These are phyloP conservation scores for Porites australiensis DNA, from an alignment of 64 coral and sea anemone species.

Conservation along the genomic window DNA sequence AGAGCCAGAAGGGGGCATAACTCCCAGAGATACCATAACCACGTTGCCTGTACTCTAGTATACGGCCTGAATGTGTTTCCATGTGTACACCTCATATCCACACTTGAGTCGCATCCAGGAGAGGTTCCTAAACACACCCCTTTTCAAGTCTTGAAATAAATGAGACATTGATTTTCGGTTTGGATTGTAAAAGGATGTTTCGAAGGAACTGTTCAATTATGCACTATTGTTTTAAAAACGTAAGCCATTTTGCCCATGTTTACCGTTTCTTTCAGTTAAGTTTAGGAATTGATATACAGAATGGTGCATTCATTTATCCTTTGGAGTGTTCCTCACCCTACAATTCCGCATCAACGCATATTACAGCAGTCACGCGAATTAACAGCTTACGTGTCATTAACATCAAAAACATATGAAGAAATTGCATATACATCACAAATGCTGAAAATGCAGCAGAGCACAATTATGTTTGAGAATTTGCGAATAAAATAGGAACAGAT, in stretches of 20 bases:
- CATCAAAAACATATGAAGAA: slow-evolving; percentile 29
- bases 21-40: neutral
- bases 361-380: slow-evolving; percentile 17
- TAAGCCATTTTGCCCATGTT: slow-evolving; percentile 25
- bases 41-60: neutral
- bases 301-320: slow-evolving; percentile 28
- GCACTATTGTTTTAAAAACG: neutral
- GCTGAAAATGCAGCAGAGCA: neutral
- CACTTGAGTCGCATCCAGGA: neutral
- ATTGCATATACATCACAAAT: slow-evolving; percentile 19
- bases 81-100: neutral
- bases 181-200: slow-evolving; percentile 58
- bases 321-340: slow-evolving; percentile 30
- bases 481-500: slow-evolving; percentile 53
- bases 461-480: slow-evolving; percentile 51
- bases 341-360: slow-evolving; percentile 13
- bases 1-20: neutral
- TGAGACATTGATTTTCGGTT: slow-evolving; percentile 30
- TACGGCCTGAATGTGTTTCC: neutral
- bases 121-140: neutral
- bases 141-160: slow-evolving; percentile 15
- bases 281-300: neutral
- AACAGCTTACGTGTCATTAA: slow-evolving; percentile 2
- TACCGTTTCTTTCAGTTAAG: slow-evolving; percentile 34
- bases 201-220: slow-evolving; percentile 54